These are phyloP conservation scores for Morpho achilles DNA, from an alignment of 2,888 invertebrate genomes.

Conservation along the genomic window DNA sequence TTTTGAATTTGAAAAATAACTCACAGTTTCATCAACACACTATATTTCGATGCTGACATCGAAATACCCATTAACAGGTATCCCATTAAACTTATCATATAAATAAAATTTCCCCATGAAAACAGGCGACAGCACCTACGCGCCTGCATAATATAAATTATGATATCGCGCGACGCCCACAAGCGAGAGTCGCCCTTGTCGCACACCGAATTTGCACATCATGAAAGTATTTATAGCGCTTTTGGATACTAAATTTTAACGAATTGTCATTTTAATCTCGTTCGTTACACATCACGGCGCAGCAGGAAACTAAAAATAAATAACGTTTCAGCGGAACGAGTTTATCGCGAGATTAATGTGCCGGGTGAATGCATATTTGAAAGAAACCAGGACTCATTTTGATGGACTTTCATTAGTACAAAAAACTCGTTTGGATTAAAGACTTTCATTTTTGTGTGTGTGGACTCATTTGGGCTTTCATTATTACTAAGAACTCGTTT, in stretches of 20 bases:
- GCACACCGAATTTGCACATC: constrained; percentile 37
- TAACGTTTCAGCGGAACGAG: constrained; percentile 14
- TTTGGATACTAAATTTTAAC: constrained; percentile 32
- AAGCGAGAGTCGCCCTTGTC: constrained; percentile 48
- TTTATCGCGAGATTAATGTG: constrained; percentile 10
- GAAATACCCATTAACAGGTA: neutral
- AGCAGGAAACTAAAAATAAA: constrained; percentile 26
- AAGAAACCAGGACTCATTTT: neutral
- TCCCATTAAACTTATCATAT: constrained; percentile 16
- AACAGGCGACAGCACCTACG: constrained; percentile 35
- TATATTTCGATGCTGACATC: neutral
- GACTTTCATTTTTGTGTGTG: no score
- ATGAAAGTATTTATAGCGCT: constrained; percentile 32
- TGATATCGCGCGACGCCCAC: constrained; percentile 42
- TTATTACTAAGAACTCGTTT: no score
- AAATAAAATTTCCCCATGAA: constrained; percentile 18
- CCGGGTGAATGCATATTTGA: constrained; percentile 9
- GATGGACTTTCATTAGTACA: no score
- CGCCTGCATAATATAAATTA: constrained; percentile 45
- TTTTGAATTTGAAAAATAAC: no score
- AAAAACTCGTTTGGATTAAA: no score
- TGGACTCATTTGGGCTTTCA: no score
- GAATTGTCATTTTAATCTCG: constrained; percentile 34
- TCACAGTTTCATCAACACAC: no score
- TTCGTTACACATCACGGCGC: constrained; percentile 25